Base-by-base conservation (phyloP, 2,888 invertebrate species). In the Rhaphigaster nebulosa region DNA sequence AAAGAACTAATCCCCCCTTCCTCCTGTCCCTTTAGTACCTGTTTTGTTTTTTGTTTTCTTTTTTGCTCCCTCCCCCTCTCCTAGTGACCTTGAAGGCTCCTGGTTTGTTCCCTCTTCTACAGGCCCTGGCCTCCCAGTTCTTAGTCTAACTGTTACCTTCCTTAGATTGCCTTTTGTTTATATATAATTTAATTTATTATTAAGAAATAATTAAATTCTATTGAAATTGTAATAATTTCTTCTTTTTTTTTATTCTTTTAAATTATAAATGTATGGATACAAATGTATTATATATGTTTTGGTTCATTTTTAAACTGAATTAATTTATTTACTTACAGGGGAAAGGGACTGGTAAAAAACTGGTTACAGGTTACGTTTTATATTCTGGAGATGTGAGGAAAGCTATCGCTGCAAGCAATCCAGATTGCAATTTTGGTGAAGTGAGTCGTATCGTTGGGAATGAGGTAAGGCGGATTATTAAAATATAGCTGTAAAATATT, bases 361-460 rank as follows among this genome's bases (percentile, higher is more conserved):
- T 97, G 92, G 97, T 97, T 93, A 99, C 99, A 91, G 99, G 99
- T 18, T 99, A 99, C 95, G 99, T 99, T 92, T 95, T 99, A 91
- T 99, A 99, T 95, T 99, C 99, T 80, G 97, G 99, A 93, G 99
- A 99, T 94, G 97, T 98, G 88, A 95, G 99, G 90, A 98, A 98
- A 94, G 96, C 96, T 90, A 97, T 99, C 92, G 97, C 98, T 92
- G 97, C 97, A 93, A 98, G 97, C 93, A 98, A 99, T 94, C 99
- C 99, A 0, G 98, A 98, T 91, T 96, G 97, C 90, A 96, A 97
- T 10, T 99, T 99, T 94, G 99, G 99, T 93, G 95, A 97, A 95
- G 96, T 96, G 93, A 96, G 96, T 93, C 95, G 96, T 93, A 95
- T 96, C 93, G 96, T 97, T 93, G 96, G 96, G 92, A 95, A 95